phyloP scores from a whole-genome alignment of 2,113 vertebrate genomes.

The Leuciscus idus region DNA sequence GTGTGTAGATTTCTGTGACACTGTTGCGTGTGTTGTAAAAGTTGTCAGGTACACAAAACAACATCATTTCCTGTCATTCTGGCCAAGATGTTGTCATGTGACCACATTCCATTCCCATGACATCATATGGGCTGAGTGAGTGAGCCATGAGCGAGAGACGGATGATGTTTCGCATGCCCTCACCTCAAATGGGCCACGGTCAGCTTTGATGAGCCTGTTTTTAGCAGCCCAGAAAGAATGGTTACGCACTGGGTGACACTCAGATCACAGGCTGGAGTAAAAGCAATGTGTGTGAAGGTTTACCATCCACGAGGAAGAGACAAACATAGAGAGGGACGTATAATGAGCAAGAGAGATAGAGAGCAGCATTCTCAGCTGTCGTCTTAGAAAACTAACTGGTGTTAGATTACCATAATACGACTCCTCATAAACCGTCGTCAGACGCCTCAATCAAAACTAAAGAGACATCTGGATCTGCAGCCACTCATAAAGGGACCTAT shows the following conservation, averaged over 20 bases:
- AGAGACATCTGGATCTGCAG: background rate
- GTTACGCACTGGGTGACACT: slow-evolving; percentile 57
- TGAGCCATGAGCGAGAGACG: slow-evolving; percentile 37
- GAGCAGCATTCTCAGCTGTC: slow-evolving; percentile 50
- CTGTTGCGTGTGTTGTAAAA: background rate
- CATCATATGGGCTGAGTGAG: slow-evolving; percentile 62
- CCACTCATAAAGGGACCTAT: background rate
- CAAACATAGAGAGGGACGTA: background rate
- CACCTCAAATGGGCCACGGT: slow-evolving; percentile 66
- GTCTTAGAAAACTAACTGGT: slow-evolving; percentile 26
- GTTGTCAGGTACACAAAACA: slow-evolving; percentile 1
- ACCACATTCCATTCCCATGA: slow-evolving; percentile 69
- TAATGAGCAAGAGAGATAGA: background rate
- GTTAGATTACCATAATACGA: slow-evolving; percentile 43
- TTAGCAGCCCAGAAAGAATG: slow-evolving; percentile 61
- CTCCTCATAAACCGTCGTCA: slow-evolving; percentile 33
- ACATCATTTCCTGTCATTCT: background rate
- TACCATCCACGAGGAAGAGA: background rate
- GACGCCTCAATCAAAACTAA: slow-evolving; percentile 38
- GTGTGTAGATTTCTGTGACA: background rate
- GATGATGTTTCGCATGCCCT: slow-evolving; percentile 64
- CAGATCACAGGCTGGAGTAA: slow-evolving; percentile 49
- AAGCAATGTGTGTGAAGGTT: slow-evolving; percentile 16
- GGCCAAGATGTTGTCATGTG: slow-evolving; percentile 48
- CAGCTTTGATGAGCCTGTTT: slow-evolving; percentile 61